phyloP scores from a whole-genome alignment of 2,888 invertebrate genomes.

The Teleiodes luculella region DNA sequence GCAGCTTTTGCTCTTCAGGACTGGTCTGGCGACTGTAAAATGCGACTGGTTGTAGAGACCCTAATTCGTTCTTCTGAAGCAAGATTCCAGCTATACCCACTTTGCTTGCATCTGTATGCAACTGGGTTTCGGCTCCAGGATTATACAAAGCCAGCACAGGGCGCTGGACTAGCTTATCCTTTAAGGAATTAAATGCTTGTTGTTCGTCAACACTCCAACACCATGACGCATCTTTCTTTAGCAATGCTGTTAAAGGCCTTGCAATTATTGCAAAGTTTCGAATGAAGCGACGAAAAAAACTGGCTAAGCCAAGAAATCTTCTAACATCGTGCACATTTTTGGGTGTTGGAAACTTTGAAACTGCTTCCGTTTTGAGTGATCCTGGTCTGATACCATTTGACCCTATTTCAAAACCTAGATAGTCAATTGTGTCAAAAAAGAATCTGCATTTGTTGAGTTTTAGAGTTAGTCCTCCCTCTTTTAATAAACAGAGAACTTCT shows the following conservation, averaged over 20 bases:
- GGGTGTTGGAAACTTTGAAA: background rate
- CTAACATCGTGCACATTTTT: background rate
- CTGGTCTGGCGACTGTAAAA: conserved; percentile 37
- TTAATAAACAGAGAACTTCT: background rate
- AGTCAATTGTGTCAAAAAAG: background rate
- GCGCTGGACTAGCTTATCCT: background rate
- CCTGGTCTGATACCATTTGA: background rate
- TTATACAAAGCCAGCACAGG: background rate
- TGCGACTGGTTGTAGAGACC: conserved; percentile 25
- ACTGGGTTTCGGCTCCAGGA: background rate
- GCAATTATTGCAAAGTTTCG: background rate
- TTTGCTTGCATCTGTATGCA: conserved; percentile 38
- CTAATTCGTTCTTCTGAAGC: conserved; percentile 24
- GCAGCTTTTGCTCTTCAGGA: conserved; percentile 34
- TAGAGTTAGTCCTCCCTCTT: background rate
- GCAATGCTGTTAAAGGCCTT: background rate
- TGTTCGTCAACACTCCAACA: background rate
- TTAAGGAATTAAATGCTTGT: background rate
- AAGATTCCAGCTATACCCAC: conserved; percentile 35
- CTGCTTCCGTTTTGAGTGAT: background rate
- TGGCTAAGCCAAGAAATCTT: background rate
- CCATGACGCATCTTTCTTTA: background rate
- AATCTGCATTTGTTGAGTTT: background rate
- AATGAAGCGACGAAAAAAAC: background rate
- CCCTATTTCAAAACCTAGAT: background rate